Conservation (phyloP, 2,888 invertebrate genomes). For the Drosophila barbarae region DNA sequence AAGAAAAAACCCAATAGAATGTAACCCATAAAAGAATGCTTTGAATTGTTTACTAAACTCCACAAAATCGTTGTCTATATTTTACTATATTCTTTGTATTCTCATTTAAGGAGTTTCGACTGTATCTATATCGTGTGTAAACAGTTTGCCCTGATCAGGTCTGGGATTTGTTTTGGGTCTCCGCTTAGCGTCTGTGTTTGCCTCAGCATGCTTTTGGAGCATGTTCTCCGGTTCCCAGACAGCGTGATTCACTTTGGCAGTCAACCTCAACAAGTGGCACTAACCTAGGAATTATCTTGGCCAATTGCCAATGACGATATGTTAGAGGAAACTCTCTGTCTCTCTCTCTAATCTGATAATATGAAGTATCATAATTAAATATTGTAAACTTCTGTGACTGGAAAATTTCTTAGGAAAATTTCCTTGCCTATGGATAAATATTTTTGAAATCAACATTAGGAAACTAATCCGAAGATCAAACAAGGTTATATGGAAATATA, state of each 20-base stretch:
- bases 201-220: constrained; percentile 26
- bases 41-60: no score
- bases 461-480: no score
- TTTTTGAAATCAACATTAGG: no score
- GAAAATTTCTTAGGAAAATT: background rate
- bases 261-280: constrained; percentile 14
- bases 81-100: no score
- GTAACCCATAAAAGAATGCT: no score
- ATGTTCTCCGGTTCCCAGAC: constrained; percentile 14
- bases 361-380: background rate
- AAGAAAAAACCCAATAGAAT: no score
- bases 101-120: background rate
- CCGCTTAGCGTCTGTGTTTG: constrained; percentile 1
- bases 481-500: no score
- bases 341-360: background rate
- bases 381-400: background rate
- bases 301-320: constrained; percentile 3
- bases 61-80: no score
- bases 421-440: background rate
- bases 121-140: constrained; percentile 28
- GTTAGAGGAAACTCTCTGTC: background rate
- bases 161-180: constrained; percentile 28
- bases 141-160: constrained; percentile 28
- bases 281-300: constrained; percentile 1
- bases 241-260: constrained; percentile 31